Evolutionary conservation across 2,113 vertebrate genomes (phyloP).

Genomic region (Tonatia bakeri): DNA sequence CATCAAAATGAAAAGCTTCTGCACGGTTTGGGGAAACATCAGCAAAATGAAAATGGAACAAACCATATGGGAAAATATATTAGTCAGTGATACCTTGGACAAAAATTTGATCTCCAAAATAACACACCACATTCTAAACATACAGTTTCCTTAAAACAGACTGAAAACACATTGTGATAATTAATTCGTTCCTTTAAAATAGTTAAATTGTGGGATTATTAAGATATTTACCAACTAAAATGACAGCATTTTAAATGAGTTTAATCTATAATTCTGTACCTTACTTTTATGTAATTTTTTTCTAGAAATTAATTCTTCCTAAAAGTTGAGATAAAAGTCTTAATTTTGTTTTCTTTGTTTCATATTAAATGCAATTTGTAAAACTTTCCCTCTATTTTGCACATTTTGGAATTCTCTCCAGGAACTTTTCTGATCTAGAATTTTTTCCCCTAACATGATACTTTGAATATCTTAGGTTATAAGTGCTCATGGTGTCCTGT

Average conservation of each 20-base stretch:
- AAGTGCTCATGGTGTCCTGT: background rate
- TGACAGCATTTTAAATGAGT: background rate
- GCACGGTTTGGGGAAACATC: too few relatives aligned
- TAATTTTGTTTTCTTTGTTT: background rate
- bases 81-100: too few relatives aligned
- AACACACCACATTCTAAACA: constrained; percentile 65
- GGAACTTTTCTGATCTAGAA: background rate
- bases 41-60: too few relatives aligned
- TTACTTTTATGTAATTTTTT: background rate
- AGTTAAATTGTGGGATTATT: constrained; percentile 62
- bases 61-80: too few relatives aligned
- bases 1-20: too few relatives aligned
- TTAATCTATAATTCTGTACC: background rate
- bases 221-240: constrained; percentile 69
- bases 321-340: constrained; percentile 21
- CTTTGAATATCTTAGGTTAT: background rate
- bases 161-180: constrained; percentile 75
- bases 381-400: background rate
- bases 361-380: background rate
- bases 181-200: constrained; percentile 73
- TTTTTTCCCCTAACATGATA: background rate
- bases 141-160: constrained; percentile 66
- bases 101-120: too few relatives aligned
- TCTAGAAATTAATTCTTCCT: background rate
- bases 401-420: background rate